These are phyloP conservation scores for Myxocyprinus asiaticus DNA, from an alignment of 2,113 vertebrate genomes.

Conservation along the genomic window DNA sequence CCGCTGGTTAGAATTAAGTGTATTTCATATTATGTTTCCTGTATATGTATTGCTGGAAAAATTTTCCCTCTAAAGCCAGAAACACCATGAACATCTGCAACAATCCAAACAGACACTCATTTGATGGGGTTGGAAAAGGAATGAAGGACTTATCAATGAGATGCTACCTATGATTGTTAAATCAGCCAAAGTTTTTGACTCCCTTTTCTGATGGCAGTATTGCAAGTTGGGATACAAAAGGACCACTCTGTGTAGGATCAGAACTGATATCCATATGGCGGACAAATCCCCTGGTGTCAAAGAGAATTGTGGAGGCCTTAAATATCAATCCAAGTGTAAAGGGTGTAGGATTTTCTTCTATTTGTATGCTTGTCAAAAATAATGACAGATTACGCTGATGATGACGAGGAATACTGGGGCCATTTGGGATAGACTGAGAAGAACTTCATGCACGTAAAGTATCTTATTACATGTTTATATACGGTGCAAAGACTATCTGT, in stretches of 20 bases:
- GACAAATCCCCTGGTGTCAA: conserved; percentile 75
- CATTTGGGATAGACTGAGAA: conserved; percentile 81
- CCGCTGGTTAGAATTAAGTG: conserved; percentile 71
- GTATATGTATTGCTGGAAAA: conserved; percentile 88
- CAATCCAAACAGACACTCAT: conserved; percentile 25
- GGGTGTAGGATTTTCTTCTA: conserved; percentile 72
- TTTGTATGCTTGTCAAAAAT: conserved; percentile 53
- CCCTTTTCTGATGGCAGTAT: conserved; percentile 71
- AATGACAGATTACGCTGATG: conserved; percentile 56
- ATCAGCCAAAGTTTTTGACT: conserved; percentile 87
- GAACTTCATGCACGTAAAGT: conserved; percentile 99
- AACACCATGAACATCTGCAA: conserved; percentile 33
- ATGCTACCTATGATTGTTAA: conserved; percentile 90
- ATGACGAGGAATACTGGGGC: conserved; percentile 63
- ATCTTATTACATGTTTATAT: conserved; percentile 99
- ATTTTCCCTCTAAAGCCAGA: conserved; percentile 65
- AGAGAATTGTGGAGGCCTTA: conserved; percentile 84
- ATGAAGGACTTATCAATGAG: conserved; percentile 55
- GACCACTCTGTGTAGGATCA: not conserved
- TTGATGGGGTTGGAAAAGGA: conserved; percentile 32
- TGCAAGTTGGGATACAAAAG: conserved; percentile 29
- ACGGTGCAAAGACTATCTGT: conserved; percentile 85
- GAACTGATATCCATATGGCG: conserved; percentile 22
- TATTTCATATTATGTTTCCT: conserved; percentile 86
- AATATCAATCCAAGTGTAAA: conserved; percentile 86